Conservation (phyloP, 2,888 invertebrate genomes). For the Philonicus albiceps region DNA sequence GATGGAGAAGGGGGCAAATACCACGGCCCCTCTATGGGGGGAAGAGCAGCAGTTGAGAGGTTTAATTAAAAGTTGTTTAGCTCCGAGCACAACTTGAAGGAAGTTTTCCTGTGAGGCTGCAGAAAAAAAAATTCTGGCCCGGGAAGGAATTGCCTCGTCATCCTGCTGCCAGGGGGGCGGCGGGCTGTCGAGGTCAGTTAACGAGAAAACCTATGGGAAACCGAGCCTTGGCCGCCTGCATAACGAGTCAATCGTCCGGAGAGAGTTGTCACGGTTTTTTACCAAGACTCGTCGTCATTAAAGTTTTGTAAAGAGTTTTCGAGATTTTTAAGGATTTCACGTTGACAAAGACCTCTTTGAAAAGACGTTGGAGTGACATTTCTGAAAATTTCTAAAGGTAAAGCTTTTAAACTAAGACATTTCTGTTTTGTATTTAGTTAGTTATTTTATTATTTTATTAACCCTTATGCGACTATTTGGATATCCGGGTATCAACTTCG, state of each 20-base stretch:
- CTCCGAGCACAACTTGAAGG: neutral
- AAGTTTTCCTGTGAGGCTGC: neutral
- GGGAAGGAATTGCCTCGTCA: constrained; percentile 11
- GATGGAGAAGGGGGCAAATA: neutral
- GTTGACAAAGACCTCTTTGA: neutral
- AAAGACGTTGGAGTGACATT: neutral
- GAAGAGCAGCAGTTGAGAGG: constrained; percentile 2
- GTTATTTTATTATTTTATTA: neutral
- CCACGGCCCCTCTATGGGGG: neutral
- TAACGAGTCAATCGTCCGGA: constrained; percentile 13
- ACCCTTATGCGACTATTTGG: too few relatives aligned
- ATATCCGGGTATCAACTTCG: too few relatives aligned
- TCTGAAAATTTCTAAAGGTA: too few relatives aligned
- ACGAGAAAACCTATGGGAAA: constrained; percentile 6
- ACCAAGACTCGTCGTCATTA: neutral
- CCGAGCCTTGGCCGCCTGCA: neutral
- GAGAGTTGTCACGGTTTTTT: neutral
- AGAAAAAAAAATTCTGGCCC: neutral
- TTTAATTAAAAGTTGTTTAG: constrained; percentile 29
- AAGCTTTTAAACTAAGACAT: too few relatives aligned
- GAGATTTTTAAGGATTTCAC: neutral
- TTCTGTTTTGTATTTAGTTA: neutral
- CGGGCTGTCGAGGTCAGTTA: neutral
- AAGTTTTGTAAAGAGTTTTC: neutral
- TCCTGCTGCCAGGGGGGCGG: neutral